phyloP scores from a whole-genome alignment of 2,797 vertebrate species.

The Epinephelus awoara region DNA sequence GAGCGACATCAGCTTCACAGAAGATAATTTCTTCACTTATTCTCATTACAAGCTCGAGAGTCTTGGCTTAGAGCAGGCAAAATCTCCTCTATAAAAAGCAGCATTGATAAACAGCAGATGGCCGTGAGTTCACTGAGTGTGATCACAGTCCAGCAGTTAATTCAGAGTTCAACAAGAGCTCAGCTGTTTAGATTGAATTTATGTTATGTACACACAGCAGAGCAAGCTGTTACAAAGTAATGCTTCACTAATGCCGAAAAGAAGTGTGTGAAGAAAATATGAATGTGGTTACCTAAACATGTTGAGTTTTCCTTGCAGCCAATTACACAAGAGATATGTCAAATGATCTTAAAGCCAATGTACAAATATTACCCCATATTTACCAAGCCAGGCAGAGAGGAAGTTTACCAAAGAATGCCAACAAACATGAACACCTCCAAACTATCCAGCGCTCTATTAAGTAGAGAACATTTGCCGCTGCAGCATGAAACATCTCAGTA shows the following conservation, averaged over 20 bases:
- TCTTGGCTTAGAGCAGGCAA: background rate
- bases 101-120: conserved; percentile 39
- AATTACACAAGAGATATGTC: background rate
- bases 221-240: background rate
- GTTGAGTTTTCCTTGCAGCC: background rate
- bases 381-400: background rate
- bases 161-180: conserved; percentile 19
- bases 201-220: conserved; percentile 21
- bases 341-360: conserved; percentile 11
- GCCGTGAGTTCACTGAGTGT: conserved; percentile 15
- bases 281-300: background rate
- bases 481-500: conserved; percentile 7
- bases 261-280: background rate
- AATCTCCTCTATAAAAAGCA: conserved; percentile 14
- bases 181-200: conserved; percentile 10
- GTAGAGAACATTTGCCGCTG: background rate
- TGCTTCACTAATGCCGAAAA: background rate
- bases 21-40: background rate
- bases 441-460: background rate
- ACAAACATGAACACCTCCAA: background rate
- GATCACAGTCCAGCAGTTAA: conserved; percentile 12
- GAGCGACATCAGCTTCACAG: background rate
- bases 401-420: background rate
- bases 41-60: background rate
- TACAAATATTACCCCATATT: background rate